A percentile compares a stretch with the other conserved stretches of the same genome.
Conservation (phyloP, 2,888 invertebrate genomes). For the Nycteola revayana region DNA sequence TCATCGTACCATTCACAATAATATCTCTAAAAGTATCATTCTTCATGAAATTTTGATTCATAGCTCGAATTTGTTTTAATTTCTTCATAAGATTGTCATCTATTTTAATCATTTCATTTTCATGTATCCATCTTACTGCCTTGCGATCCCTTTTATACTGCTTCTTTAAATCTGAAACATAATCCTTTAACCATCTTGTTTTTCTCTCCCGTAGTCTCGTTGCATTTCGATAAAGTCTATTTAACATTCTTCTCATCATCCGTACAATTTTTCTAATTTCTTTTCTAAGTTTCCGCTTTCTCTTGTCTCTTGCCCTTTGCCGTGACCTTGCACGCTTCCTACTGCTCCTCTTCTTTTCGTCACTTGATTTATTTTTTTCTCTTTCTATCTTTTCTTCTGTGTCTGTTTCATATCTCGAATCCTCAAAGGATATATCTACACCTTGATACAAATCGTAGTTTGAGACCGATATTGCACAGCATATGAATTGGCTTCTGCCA, state of each 20-base stretch:
- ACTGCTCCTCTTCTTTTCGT: not conserved
- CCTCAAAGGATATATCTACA: conserved; percentile 60
- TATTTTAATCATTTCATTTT: conserved; percentile 46
- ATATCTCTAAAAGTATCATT: conserved; percentile 61
- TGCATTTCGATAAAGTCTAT: conserved; percentile 51
- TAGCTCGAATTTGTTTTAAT: conserved; percentile 40
- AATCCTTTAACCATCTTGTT: conserved; percentile 61
- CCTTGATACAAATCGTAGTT: conserved; percentile 66
- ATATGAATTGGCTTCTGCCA: conserved; percentile 59
- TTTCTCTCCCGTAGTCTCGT: conserved; percentile 50
- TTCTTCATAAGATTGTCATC: conserved; percentile 42
- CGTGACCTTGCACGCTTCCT: conserved; percentile 14
- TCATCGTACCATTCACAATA: conserved; percentile 53
- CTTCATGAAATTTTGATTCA: conserved; percentile 49
- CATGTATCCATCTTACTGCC: conserved; percentile 54
- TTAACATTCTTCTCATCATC: conserved; percentile 55
- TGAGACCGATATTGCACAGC: conserved; percentile 56
- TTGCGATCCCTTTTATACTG: conserved; percentile 57
- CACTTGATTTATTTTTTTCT: conserved; percentile 16
- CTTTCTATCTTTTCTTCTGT: conserved; percentile 20
- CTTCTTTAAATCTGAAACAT: conserved; percentile 55
- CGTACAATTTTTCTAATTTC: conserved; percentile 51
- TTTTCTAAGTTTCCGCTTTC: conserved; percentile 52
- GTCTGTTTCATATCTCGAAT: conserved; percentile 49
- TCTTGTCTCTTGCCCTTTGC: conserved; percentile 25